Conservation (phyloP, 1,140 invertebrate species). For the Drosophila mauritiana region DNA sequence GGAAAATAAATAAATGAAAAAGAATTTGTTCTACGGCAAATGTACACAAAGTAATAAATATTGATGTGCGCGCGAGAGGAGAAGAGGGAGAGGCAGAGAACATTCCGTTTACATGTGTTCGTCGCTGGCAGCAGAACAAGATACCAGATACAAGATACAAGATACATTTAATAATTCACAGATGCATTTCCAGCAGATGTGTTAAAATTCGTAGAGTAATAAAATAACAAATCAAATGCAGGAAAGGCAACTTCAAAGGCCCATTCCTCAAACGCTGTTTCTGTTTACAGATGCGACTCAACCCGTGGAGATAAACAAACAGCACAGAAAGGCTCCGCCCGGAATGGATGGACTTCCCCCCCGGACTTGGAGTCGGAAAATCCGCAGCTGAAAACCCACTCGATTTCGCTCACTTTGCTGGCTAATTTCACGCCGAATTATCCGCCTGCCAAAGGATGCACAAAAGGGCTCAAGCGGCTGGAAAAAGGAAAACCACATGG, state of each 20-base stretch:
- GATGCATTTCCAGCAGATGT: constrained; percentile 84
- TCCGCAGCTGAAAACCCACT: constrained; percentile 10
- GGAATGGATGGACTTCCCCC: constrained; percentile 16
- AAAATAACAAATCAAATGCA: constrained; percentile 83
- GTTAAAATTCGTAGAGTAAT: constrained; percentile 85
- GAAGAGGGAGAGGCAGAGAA: constrained; percentile 32
- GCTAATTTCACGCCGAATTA: constrained; percentile 74
- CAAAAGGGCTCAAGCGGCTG: constrained; percentile 68
- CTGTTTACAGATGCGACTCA: constrained; percentile 75
- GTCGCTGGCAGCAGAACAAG: constrained; percentile 44
- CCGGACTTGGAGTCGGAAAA: neutral
- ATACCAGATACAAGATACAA: constrained; percentile 59
- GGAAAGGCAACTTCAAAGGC: constrained; percentile 52
- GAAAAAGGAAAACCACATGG: constrained; percentile 33
- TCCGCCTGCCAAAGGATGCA: constrained; percentile 51
- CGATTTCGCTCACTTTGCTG: constrained; percentile 56
- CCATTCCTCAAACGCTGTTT: constrained; percentile 29
- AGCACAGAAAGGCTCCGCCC: constrained; percentile 1
- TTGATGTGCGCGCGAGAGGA: constrained; percentile 67
- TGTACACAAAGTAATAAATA: constrained; percentile 82
- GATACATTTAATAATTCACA: constrained; percentile 83
- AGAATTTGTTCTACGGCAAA: constrained; percentile 73
- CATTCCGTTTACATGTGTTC: constrained; percentile 77
- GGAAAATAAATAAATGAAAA: constrained; percentile 71
- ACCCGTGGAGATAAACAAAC: constrained; percentile 64